phyloP scores from a whole-genome alignment of 2,888 invertebrate species.

The Brassicogethes aeneus region DNA sequence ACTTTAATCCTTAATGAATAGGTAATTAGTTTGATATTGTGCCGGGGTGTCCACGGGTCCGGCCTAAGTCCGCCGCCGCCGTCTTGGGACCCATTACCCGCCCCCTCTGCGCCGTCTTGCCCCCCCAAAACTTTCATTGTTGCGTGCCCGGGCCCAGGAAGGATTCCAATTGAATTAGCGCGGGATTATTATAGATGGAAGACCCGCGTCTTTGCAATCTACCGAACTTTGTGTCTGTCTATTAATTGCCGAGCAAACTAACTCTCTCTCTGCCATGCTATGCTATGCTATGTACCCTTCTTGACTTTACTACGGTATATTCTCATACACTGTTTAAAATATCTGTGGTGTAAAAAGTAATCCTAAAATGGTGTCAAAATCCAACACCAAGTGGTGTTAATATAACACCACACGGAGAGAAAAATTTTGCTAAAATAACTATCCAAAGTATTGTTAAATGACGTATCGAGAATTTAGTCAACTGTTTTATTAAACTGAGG shows the following conservation, averaged over 20 bases:
- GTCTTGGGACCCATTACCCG: constrained; percentile 39
- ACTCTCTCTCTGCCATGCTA: background rate
- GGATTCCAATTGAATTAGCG: constrained; percentile 40
- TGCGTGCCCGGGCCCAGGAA: constrained; percentile 30
- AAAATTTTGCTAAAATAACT: too few species aligned
- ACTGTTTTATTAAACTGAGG: too few species aligned
- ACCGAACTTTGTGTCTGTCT: too few species aligned
- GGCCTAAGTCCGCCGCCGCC: constrained; percentile 25
- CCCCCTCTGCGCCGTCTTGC: constrained; percentile 26
- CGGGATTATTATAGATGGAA: constrained; percentile 29
- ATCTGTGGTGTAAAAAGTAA: too few species aligned
- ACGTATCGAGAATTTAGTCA: too few species aligned
- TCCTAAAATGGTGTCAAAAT: too few species aligned
- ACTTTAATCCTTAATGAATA: constrained; percentile 45
- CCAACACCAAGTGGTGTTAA: too few species aligned
- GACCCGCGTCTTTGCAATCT: constrained; percentile 18
- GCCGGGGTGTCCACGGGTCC: constrained; percentile 38
- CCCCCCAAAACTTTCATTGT: constrained; percentile 23
- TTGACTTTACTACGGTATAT: too few species aligned
- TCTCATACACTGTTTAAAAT: too few species aligned
- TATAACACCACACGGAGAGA: too few species aligned
- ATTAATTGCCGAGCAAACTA: background rate
- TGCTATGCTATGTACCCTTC: too few species aligned
- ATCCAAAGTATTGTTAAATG: too few species aligned
- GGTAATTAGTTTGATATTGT: constrained; percentile 44